Percentiles rank a stretch among this genome's conserved stretches.
Evolutionary conservation across 2,888 invertebrate genomes (phyloP).

Genomic region (Chrysodeixis includens): DNA sequence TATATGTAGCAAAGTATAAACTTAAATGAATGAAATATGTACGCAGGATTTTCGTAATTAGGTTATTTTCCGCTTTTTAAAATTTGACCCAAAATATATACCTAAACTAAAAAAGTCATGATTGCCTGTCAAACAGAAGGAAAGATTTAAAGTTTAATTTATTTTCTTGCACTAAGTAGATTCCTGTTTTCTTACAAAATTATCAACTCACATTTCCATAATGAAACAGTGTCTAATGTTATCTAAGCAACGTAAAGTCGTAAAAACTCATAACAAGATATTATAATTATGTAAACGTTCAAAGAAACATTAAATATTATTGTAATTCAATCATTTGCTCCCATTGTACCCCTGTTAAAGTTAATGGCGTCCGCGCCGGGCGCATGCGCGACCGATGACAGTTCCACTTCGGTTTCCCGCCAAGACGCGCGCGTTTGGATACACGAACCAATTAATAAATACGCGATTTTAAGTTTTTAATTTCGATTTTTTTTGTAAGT

Average conservation of each 20-base stretch:
- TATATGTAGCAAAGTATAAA: too few relatives aligned
- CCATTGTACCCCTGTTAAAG: slow-evolving; percentile 64
- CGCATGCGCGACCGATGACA: slow-evolving; percentile 73
- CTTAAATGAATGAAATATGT: too few relatives aligned
- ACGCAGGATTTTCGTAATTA: too few relatives aligned
- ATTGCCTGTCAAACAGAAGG: too few relatives aligned
- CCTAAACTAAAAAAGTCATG: too few relatives aligned
- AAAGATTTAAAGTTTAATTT: too few relatives aligned
- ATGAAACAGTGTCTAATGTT: neutral
- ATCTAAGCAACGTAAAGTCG: neutral
- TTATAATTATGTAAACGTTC: neutral
- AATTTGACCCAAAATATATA: too few relatives aligned
- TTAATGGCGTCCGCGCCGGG: slow-evolving; percentile 62
- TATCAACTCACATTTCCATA: neutral
- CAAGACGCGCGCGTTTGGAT: slow-evolving; percentile 65
- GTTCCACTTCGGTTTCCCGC: slow-evolving; percentile 71
- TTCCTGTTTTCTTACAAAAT: too few relatives aligned
- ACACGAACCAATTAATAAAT: slow-evolving; percentile 43
- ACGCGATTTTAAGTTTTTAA: slow-evolving; percentile 14
- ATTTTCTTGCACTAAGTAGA: too few relatives aligned
- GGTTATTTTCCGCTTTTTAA: too few relatives aligned
- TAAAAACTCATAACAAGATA: slow-evolving; percentile 7
- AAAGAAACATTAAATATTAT: slow-evolving; percentile 11
- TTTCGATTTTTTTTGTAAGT: slow-evolving; percentile 24
- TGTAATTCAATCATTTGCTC: slow-evolving; percentile 35